Percentiles rank a stretch among this genome's conserved stretches.
Evolutionary conservation across 2,113 vertebrate genomes (phyloP).

Genomic region (Clinocottus analis): DNA sequence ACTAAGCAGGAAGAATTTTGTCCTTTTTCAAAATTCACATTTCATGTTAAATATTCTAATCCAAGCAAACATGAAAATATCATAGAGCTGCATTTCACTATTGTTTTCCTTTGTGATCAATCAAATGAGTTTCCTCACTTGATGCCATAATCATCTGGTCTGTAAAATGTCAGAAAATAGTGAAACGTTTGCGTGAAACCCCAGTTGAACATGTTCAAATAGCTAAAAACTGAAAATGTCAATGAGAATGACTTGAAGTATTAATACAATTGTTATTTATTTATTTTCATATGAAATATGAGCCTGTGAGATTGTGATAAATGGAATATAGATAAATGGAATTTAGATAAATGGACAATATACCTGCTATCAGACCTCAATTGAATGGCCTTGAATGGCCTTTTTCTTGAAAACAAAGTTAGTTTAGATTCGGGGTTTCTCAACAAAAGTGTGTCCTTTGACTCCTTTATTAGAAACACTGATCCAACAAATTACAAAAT

Average conservation of each 20-base stretch:
- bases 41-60: neutral
- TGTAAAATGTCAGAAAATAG: neutral
- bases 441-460: neutral
- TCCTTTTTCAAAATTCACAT: neutral
- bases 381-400: neutral
- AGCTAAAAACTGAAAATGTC: neutral
- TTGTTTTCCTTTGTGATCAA: neutral
- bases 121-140: neutral
- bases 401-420: neutral
- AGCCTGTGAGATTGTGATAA: neutral
- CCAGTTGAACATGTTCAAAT: neutral
- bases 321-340: neutral
- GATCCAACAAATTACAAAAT: neutral
- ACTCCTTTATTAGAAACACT: neutral
- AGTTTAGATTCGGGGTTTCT: constrained; percentile 2
- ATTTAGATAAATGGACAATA: neutral
- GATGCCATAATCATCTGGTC: neutral
- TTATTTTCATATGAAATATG: neutral
- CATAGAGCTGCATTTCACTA: neutral
- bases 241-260: neutral
- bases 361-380: neutral
- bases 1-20: neutral
- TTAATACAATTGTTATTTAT: neutral
- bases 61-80: neutral
- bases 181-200: neutral